Evolutionary conservation across 2,113 vertebrate species (phyloP).

Genomic region (Tiliqua scincoides): DNA sequence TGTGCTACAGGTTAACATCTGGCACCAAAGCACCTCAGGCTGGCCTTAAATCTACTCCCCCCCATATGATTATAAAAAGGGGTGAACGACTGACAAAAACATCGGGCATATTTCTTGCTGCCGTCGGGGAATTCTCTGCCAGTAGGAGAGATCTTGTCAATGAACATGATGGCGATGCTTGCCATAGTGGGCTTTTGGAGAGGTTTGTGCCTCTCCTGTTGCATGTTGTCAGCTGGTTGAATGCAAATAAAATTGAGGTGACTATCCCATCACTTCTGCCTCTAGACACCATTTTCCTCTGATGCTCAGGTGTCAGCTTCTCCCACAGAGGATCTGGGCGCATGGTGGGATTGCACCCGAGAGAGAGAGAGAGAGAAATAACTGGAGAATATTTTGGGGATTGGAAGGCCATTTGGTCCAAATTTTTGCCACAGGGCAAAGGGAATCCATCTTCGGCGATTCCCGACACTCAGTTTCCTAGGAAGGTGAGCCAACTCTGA

Average conservation of each 20-base stretch:
- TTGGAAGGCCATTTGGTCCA: not conserved
- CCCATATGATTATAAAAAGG: too few relatives aligned
- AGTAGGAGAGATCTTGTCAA: not conserved
- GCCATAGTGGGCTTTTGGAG: not conserved
- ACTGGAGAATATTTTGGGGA: not conserved
- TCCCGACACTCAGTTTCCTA: not conserved
- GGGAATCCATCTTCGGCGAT: fast-evolving
- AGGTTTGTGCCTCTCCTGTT: not conserved
- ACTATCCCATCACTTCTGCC: not conserved
- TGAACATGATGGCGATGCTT: not conserved
- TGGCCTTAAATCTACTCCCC: too few relatives aligned
- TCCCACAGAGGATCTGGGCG: not conserved
- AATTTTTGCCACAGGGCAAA: not conserved
- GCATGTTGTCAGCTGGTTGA: not conserved
- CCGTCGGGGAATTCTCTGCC: not conserved
- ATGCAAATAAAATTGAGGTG: not conserved
- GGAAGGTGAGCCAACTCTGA: fast-evolving
- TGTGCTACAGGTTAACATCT: too few relatives aligned
- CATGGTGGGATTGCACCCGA: too few relatives aligned
- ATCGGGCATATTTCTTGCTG: too few relatives aligned
- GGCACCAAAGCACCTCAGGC: too few relatives aligned
- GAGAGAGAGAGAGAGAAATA: not conserved
- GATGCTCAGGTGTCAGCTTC: too few relatives aligned
- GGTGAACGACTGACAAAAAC: too few relatives aligned
- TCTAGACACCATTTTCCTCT: not conserved